Evolutionary conservation across 1,140 invertebrate genomes (phyloP), one percentile per base, ranked within the genome.

Genomic region (Polypedilum pembai): DNA sequence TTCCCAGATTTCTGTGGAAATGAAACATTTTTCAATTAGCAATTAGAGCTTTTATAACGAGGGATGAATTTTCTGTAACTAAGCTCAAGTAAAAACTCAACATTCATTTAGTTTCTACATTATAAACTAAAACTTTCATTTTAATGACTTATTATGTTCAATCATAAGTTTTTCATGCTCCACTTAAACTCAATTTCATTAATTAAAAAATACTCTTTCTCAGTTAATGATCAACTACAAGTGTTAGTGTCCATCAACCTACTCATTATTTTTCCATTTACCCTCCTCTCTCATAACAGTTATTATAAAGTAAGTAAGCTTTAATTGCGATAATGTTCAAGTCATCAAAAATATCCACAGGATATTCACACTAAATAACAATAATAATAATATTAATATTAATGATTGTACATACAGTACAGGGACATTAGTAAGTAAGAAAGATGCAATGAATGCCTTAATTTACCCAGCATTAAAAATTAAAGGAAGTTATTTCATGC

Each of bases 391-490:
- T 56, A n/a, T 10, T 10, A 45, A 45, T 45, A 45, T 12, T 56
- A n/a, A 56, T 12, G 45, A 56, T 12, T n/a, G 1, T 56, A 56
- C 12, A 56, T 33, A 33, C 24, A 33, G 24, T 5, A 33, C 24
- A 33, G 24, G 24, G 24, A 33, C 24, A 33, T 33, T 33, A 33
- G 5, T 5, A 33, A 5, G 24, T 3, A 33, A 69, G 1, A 69
- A 1, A 69, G 5, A 8, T 69, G 65, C 65, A 69, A 56, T 8
- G 10, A 69, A 18, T 18, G 18, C 20, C 65, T 18, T 69, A 69
- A 69, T 69, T 69, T 18, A 21, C 18, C 18, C 65, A 21, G 17
- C 65, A 69, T 69, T 69, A 69, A 69, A 69, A 18, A 69, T 69
- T 69, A 20, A 69, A n/a, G 20, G 65, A 21, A 69, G 65, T 69